Base-by-base conservation (phyloP, 1,140 invertebrate species). In the Tenebrio molitor region DNA sequence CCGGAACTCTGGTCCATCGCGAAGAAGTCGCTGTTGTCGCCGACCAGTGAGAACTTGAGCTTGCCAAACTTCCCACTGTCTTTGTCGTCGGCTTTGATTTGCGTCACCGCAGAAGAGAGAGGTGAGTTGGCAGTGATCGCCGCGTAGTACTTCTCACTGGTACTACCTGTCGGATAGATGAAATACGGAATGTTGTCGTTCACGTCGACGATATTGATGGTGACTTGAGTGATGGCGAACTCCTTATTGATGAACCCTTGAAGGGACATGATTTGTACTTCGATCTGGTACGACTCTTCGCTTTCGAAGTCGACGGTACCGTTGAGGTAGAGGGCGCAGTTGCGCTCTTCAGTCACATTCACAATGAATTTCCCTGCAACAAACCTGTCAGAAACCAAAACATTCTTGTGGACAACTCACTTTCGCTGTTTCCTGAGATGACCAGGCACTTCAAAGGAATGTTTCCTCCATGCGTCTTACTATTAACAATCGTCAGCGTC, bases 141-240 rank as follows among this genome's bases (percentile, higher is more conserved):
- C 0, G 89, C 89, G 72, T 91, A 92, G 77, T 91, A 93, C 62
- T 90, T 90, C 12, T 86, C 83, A 69, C 83, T 83, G 34, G 80
- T 80, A 25, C 77, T 75, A 33, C 82, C 84, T 1, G 75, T 76
- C 0, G 91, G 89, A 70, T 92, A 93, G 0, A 93, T 82, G 81
- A 97, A 97, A 69, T 89, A 86, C 0, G 95, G 95, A 1, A 86
- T 85, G 80, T 97, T 96, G 79, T 97, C 95, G 79, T 97, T 97
- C 0, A 93, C 88, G 80, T 97, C 95, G 0, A 91, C 84, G 0
- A 97, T 90, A 75, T 93, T 91, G 2, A 97, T 88, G 71, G 92
- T 92, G 0, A 97, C 88, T 78, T 90, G 88, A 0, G 93, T 89
- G 6, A 87, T 87, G 75, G 91, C 92, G 64, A 89, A 88, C 6